phyloP scores from a whole-genome alignment of 2,797 vertebrate species.

The Rousettus madagascariensis region DNA sequence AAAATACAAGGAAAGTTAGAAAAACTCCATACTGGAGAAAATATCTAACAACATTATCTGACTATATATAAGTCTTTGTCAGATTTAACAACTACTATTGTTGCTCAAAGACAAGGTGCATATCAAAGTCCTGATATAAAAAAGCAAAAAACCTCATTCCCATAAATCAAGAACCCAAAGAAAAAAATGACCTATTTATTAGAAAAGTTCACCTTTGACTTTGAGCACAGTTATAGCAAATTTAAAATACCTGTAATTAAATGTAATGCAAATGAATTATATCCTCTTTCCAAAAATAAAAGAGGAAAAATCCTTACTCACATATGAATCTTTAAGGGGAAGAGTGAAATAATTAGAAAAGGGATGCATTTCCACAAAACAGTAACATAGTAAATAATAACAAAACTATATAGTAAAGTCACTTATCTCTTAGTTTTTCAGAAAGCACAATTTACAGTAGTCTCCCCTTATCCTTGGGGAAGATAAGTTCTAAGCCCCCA shows the following conservation, averaged over 20 bases:
- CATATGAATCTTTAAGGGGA: not conserved
- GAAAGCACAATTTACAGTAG: not conserved
- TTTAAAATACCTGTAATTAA: not conserved
- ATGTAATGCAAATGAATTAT: not conserved
- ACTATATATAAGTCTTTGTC: slow-evolving; percentile 1
- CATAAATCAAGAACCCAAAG: not conserved
- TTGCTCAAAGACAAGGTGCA: not conserved
- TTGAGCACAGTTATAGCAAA: not conserved
- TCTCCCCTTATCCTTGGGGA: not conserved
- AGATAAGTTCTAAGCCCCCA: not conserved
- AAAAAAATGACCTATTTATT: not conserved
- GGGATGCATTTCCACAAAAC: not conserved
- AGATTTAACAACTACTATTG: not conserved
- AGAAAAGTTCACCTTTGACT: not conserved
- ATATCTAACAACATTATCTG: not conserved
- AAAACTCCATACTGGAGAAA: not conserved
- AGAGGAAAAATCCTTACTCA: not conserved
- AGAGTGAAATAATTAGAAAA: not conserved
- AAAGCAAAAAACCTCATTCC: not conserved
- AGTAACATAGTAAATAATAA: not conserved
- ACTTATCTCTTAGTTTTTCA: not conserved
- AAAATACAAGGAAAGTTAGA: slow-evolving; percentile 4
- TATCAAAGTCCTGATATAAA: not conserved
- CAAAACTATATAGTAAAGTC: not conserved
- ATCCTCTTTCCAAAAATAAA: not conserved